A percentile compares a stretch with the other conserved stretches of the same genome.
phyloP scores from a whole-genome alignment of 1,140 invertebrate species.

The Eriosoma lanigerum region DNA sequence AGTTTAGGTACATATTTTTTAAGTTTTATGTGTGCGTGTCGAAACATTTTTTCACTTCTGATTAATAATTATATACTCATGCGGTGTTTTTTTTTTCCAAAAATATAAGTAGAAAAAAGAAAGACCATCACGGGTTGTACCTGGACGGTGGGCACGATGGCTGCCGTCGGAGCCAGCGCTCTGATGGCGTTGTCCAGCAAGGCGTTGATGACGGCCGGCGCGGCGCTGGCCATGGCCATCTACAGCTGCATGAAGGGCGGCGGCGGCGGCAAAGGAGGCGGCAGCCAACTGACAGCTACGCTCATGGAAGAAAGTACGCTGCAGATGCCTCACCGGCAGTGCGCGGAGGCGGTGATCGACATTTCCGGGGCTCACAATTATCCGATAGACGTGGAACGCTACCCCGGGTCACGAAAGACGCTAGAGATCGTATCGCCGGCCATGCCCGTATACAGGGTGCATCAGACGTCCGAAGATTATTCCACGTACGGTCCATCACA shows the following conservation, averaged over 20 bases:
- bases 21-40: too few relatives aligned
- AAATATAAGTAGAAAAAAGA: constrained; percentile 42
- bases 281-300: constrained; percentile 10
- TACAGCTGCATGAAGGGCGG: constrained; percentile 39
- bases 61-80: too few relatives aligned
- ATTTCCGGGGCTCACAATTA: background rate
- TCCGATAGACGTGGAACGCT: constrained; percentile 11
- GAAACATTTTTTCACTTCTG: too few relatives aligned
- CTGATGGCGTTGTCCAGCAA: constrained; percentile 35
- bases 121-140: constrained; percentile 23
- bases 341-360: constrained; percentile 36
- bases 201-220: constrained; percentile 27
- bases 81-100: too few relatives aligned
- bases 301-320: constrained; percentile 33
- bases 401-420: constrained; percentile 16
- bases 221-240: constrained; percentile 30
- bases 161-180: constrained; percentile 1
- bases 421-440: constrained; percentile 33
- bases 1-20: too few relatives aligned
- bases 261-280: background rate
- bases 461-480: constrained; percentile 22
- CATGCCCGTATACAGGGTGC: constrained; percentile 19
- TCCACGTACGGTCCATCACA: background rate
- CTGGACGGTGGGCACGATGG: constrained; percentile 36
- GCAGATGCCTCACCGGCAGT: constrained; percentile 28